Conservation (phyloP, 2,888 invertebrate species). For the Mythimna loreyi region DNA sequence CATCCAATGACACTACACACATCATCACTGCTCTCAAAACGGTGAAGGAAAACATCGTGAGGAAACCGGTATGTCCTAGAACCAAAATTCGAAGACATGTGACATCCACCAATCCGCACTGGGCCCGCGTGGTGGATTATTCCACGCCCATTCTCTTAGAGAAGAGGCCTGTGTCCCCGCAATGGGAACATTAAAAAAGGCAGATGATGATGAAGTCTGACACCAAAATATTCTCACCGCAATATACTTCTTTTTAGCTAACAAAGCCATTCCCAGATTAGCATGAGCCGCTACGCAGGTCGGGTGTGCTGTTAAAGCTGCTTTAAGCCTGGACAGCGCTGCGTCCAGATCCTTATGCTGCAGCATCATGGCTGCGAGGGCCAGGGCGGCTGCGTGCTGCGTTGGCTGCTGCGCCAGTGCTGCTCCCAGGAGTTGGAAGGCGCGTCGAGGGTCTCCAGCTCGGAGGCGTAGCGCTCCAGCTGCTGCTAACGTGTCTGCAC, state of each 20-base stretch:
- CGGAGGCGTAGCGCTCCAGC: conserved; percentile 88
- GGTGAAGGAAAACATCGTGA: no score
- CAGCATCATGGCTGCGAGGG: conserved; percentile 90
- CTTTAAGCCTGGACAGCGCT: conserved; percentile 87
- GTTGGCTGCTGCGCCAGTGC: conserved; percentile 87
- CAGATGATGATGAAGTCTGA: no score
- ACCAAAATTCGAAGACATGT: no score
- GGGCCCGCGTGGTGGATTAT: no score
- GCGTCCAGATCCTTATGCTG: conserved; percentile 87
- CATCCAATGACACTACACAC: no score
- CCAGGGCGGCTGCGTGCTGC: conserved; percentile 87
- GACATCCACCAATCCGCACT: no score
- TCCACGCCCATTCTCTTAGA: no score
- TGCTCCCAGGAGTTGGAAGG: conserved; percentile 90
- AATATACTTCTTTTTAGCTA: conserved; percentile 85
- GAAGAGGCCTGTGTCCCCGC: no score
- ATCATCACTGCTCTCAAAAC: no score
- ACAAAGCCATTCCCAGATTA: conserved; percentile 83
- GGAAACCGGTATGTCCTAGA: no score
- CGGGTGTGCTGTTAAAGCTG: conserved; percentile 84
- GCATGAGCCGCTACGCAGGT: conserved; percentile 86
- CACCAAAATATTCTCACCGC: conserved; percentile 76
- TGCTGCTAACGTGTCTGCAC: conserved; percentile 89
- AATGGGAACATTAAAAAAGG: no score
- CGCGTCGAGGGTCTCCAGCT: conserved; percentile 86